A percentile compares a stretch with the other conserved stretches of the same genome.
Evolutionary conservation across 2,797 vertebrate species (phyloP).

Genomic region (Remorina albescens): DNA sequence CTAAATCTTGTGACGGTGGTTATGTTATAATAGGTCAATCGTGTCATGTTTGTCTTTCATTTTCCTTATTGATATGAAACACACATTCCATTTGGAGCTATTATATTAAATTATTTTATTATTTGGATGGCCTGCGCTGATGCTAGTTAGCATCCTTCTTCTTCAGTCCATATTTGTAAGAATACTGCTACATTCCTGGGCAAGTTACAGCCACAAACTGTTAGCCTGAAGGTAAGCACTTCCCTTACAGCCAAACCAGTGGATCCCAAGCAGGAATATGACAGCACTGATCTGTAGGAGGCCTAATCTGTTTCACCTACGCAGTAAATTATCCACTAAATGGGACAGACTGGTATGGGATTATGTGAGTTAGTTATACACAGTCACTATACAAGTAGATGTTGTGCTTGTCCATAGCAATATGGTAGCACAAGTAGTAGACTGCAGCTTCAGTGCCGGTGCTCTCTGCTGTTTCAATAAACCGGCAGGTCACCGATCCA

Average conservation of each 20-base stretch:
- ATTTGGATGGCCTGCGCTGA: not conserved
- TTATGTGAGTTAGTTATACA: too few relatives aligned
- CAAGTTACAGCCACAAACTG: not conserved
- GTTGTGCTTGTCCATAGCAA: too few relatives aligned
- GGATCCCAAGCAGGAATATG: not conserved
- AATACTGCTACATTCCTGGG: not conserved
- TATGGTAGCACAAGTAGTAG: too few relatives aligned
- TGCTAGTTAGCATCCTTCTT: not conserved
- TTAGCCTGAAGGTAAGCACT: not conserved
- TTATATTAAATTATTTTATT: not conserved
- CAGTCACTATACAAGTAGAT: too few relatives aligned
- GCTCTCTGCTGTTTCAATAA: too few relatives aligned
- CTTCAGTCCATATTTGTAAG: not conserved
- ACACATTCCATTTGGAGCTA: not conserved
- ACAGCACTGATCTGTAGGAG: not conserved
- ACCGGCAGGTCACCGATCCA: too few relatives aligned
- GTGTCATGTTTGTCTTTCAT: not conserved
- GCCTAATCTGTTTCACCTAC: too few relatives aligned
- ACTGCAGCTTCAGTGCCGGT: too few relatives aligned
- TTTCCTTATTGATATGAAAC: not conserved
- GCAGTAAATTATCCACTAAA: too few relatives aligned
- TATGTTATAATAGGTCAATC: not conserved
- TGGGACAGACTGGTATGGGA: too few relatives aligned
- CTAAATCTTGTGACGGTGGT: not conserved
- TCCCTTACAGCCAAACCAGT: too few relatives aligned